Base-by-base conservation (phyloP, 2,797 vertebrate genomes). In the Amphiprion clarkii region DNA sequence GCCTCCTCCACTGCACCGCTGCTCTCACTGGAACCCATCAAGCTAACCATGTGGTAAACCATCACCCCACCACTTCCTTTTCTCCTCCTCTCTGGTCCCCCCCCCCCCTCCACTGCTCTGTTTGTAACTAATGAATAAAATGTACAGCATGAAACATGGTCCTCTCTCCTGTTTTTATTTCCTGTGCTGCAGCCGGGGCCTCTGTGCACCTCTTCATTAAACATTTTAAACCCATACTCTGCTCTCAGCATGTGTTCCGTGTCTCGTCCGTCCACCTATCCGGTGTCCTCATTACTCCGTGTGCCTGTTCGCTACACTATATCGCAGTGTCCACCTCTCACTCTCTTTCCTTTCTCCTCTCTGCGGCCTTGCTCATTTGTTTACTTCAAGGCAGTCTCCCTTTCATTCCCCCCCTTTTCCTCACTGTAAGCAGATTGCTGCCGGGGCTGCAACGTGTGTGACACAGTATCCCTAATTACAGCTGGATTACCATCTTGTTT, bases 401-500 rank as follows among this genome's bases (percentile, higher is more conserved):
- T 83, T 65, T 84, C 76, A 68, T 59, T 82, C 65, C 69, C 33
- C 9, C 10, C 9, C 8, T 36, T 82, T 76, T 71, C 62, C 54
- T 77, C 5, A 14, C 68, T 48, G 61, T 81, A 79, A 86, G 79
- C 84, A 86, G 83, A 85, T 78, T 66, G 71, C 79, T 56, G 66
- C 66, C 42, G 3, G 40, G 66, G 74, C 68, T 79, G 73, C 76
- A 61, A 62, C 39, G 59, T 82, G 87, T 86, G 82, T 81, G 85
- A 82, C 85, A 85, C 62, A 68, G 81, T 81, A 73, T 88, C 76
- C 81, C 77, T 92, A 88, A 93, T 93, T 89, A 91, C 81, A 74
- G 77, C 67, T 39, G 88, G 93, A 93, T 94, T 91, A 91, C 81
- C 85, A 84, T 89, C 83, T 71, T 81, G 78, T 84, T 90, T 89